Percentiles rank a stretch among this genome's conserved stretches.
These are phyloP conservation scores for Meloidogyne hapla DNA, from an alignment of 1,140 invertebrate species.

Conservation along the genomic window DNA sequence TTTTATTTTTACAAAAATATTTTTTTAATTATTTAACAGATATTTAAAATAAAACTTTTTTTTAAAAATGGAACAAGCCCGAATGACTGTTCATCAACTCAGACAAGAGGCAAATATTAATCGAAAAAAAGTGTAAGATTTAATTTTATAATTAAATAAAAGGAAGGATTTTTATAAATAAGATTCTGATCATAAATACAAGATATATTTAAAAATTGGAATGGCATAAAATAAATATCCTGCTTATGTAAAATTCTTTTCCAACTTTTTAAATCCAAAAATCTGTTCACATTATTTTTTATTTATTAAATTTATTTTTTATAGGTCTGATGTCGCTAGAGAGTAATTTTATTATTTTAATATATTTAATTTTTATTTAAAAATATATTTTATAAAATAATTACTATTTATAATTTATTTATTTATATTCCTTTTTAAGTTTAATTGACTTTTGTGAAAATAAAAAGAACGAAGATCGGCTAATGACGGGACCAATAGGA, in stretches of 20 bases:
- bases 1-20: neutral
- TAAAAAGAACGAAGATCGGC: conserved; percentile 14
- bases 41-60: neutral
- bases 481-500: conserved; percentile 23
- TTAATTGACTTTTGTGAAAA: conserved; percentile 24
- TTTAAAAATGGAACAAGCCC: conserved; percentile 18
- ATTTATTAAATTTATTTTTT: too few relatives aligned
- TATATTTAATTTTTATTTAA: neutral
- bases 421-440: neutral
- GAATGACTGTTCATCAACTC: conserved; percentile 23
- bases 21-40: too few relatives aligned
- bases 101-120: conserved; percentile 27
- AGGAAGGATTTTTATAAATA: too few relatives aligned
- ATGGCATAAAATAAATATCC: too few relatives aligned
- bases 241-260: too few relatives aligned
- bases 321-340: conserved; percentile 21
- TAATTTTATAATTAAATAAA: too few relatives aligned
- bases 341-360: neutral
- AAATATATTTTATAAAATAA: too few relatives aligned
- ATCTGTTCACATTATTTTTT: neutral
- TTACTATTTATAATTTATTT: too few relatives aligned
- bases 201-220: too few relatives aligned
- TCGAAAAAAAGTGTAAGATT: conserved; percentile 22
- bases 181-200: too few relatives aligned
- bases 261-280: too few relatives aligned